Evolutionary conservation across 37 sponge, comb jelly and placozoan genomes (phyloP).

Genomic region (Oopsacas minuta): DNA sequence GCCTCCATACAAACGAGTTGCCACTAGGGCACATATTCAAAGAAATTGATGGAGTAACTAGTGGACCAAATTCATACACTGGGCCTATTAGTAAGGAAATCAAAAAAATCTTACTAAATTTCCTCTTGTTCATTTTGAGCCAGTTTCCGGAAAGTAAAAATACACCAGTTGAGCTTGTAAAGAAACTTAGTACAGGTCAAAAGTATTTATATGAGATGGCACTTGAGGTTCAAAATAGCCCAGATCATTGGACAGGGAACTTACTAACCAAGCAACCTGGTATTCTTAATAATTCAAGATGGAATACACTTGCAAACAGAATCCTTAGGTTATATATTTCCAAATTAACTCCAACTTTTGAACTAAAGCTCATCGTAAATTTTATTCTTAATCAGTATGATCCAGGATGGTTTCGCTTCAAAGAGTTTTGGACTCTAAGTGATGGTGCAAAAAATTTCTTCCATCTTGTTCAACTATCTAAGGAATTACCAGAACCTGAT

Average conservation of each 20-base stretch:
- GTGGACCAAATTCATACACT: not conserved
- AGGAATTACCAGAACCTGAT: not conserved
- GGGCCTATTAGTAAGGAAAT: not conserved
- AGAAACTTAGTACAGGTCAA: not conserved
- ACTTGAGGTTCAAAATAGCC: not conserved
- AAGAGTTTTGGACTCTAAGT: not conserved
- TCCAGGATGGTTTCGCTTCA: not conserved
- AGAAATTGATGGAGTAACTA: not conserved
- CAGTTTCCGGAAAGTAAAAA: not conserved
- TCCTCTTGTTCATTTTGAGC: not conserved
- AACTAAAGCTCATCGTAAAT: not conserved
- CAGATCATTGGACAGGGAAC: not conserved
- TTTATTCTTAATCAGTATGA: not conserved
- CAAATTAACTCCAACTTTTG: not conserved
- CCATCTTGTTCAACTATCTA: not conserved
- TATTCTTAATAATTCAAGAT: not conserved
- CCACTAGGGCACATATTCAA: not conserved
- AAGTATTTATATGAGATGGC: not conserved
- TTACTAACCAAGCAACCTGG: not conserved
- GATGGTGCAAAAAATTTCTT: not conserved
- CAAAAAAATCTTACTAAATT: not conserved
- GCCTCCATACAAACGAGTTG: not conserved
- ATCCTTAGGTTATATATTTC: not conserved
- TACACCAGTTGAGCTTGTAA: not conserved
- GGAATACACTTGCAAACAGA: not conserved